These are phyloP conservation scores for Drosophila obscura DNA, from an alignment of 1,140 invertebrate genomes.

Conservation along the genomic window DNA sequence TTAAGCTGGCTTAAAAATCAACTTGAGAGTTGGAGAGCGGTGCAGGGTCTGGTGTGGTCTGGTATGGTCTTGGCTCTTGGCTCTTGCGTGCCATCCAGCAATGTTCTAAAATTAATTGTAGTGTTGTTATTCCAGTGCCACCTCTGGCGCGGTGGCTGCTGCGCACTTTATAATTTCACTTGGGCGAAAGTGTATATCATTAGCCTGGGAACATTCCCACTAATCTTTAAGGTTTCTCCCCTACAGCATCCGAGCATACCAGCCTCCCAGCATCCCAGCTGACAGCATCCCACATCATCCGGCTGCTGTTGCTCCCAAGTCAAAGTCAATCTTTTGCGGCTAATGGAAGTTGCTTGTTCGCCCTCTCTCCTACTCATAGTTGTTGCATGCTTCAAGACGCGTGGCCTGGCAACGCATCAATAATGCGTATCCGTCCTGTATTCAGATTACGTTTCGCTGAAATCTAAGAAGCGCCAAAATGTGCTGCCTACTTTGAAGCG, in stretches of 20 bases:
- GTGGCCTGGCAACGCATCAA: constrained; percentile 69
- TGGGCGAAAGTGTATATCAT: constrained; percentile 55
- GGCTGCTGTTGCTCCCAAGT: neutral
- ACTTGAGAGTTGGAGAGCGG: constrained; percentile 37
- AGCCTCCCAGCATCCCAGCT: too few relatives aligned
- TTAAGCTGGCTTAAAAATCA: constrained; percentile 77
- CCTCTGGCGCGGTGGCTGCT: constrained; percentile 28
- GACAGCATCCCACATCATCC: too few relatives aligned
- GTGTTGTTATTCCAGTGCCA: constrained; percentile 13
- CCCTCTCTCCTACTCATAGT: constrained; percentile 14
- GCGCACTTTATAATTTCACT: constrained; percentile 72
- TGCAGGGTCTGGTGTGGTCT: neutral
- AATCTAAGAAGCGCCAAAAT: constrained; percentile 42
- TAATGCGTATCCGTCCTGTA: constrained; percentile 63
- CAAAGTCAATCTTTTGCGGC: constrained; percentile 54
- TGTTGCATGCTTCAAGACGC: constrained; percentile 46
- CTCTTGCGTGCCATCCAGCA: constrained; percentile 38
- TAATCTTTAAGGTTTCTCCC: constrained; percentile 20
- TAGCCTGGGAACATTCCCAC: constrained; percentile 50
- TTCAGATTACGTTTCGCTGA: constrained; percentile 45
- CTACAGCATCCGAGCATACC: too few relatives aligned
- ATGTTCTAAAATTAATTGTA: constrained; percentile 73
- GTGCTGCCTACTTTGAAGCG: constrained; percentile 27
- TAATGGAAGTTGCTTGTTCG: constrained; percentile 75
- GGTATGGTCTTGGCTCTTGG: too few relatives aligned